Conservation (phyloP, 1,140 invertebrate genomes). For the Scaptomyza graminum region DNA sequence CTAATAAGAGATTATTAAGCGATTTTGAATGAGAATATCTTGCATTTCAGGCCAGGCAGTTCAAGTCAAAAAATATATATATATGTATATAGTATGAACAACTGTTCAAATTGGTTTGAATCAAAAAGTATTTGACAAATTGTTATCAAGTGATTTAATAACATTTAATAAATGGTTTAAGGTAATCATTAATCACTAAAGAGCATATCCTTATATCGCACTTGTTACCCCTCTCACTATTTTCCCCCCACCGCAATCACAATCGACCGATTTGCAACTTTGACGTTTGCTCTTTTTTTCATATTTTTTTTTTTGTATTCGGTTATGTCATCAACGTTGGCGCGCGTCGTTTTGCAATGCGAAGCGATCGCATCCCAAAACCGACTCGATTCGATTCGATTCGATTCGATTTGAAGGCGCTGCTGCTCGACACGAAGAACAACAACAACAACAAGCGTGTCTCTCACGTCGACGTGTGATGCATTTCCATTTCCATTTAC, state of each 20-base stretch:
- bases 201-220: not conserved
- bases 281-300: not conserved
- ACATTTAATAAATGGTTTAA: too few relatives aligned
- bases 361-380: not conserved
- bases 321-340: conserved; percentile 33
- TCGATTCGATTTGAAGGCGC: conserved; percentile 17
- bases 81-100: too few relatives aligned
- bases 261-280: not conserved
- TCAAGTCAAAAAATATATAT: too few relatives aligned
- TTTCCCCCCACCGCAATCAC: too few relatives aligned
- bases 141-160: too few relatives aligned
- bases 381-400: conserved; percentile 13
- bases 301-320: not conserved
- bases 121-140: too few relatives aligned
- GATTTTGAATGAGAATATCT: too few relatives aligned
- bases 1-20: too few relatives aligned
- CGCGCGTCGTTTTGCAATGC: conserved; percentile 14
- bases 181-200: too few relatives aligned
- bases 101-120: too few relatives aligned
- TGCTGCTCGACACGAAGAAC: conserved; percentile 24
- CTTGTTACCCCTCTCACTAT: conserved; percentile 1
- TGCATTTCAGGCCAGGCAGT: too few relatives aligned
- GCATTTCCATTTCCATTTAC: conserved; percentile 60
- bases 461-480: conserved; percentile 54
- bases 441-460: conserved; percentile 24